Percentiles rank a stretch among this genome's conserved stretches.
These are phyloP conservation scores for Temnothorax unifasciatus DNA, from an alignment of 2,888 invertebrate species.

Conservation along the genomic window DNA sequence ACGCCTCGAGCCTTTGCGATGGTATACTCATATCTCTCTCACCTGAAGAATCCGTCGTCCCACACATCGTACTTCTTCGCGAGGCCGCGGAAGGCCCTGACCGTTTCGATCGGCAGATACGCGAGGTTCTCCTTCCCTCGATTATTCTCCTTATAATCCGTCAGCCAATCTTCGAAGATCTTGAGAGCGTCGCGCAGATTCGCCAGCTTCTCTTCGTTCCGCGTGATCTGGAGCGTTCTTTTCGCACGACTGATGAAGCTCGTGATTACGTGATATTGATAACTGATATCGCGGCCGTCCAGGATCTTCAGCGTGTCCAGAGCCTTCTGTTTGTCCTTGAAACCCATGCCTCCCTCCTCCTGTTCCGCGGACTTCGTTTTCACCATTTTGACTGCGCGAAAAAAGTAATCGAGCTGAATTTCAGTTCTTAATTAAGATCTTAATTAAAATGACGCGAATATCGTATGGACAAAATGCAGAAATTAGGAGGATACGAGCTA, in stretches of 20 bases:
- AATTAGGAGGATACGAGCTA: neutral
- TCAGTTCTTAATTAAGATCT: neutral
- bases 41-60: constrained; percentile 84
- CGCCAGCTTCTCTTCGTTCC: constrained; percentile 90
- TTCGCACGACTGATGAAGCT: constrained; percentile 88
- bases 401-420: neutral
- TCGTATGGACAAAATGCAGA: neutral
- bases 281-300: constrained; percentile 89
- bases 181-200: constrained; percentile 91
- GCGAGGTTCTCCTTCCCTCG: constrained; percentile 90
- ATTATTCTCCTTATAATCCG: constrained; percentile 91
- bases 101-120: constrained; percentile 89
- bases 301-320: constrained; percentile 89
- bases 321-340: constrained; percentile 91
- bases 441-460: neutral
- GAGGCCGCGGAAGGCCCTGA: constrained; percentile 87
- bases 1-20: neutral
- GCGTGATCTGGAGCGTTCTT: constrained; percentile 89
- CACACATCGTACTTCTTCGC: constrained; percentile 87
- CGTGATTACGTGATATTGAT: constrained; percentile 89
- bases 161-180: constrained; percentile 91
- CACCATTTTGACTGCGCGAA: constrained; percentile 74
- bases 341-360: constrained; percentile 90
- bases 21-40: constrained; percentile 54
- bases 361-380: constrained; percentile 79